These are phyloP conservation scores for Polyommatus iphigenia DNA, from an alignment of 2,888 invertebrate genomes.

Conservation along the genomic window DNA sequence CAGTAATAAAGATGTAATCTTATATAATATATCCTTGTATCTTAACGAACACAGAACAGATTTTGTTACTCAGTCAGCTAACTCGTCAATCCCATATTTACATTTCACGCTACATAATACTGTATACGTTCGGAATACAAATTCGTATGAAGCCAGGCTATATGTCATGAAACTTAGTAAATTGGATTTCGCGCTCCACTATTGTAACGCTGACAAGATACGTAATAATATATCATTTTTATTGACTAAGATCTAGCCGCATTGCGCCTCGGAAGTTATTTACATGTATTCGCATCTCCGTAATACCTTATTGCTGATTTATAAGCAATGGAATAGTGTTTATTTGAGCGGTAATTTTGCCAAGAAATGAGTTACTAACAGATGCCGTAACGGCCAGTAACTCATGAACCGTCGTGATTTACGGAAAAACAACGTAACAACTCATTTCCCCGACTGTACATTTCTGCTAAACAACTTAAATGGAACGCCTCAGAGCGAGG, in stretches of 20 bases:
- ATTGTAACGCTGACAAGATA: constrained; percentile 29
- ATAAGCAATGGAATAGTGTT: not conserved
- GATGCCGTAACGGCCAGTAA: not conserved
- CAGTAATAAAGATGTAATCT: constrained; percentile 6
- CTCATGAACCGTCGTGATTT: not conserved
- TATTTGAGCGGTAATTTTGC: not conserved
- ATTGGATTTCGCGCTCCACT: constrained; percentile 28
- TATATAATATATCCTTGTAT: not conserved
- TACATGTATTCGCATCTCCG: constrained; percentile 21
- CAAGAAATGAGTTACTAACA: not conserved
- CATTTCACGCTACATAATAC: constrained; percentile 26
- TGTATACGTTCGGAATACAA: constrained; percentile 19
- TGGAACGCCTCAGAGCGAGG: too few relatives aligned
- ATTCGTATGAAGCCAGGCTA: constrained; percentile 23
- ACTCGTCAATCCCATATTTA: constrained; percentile 21
- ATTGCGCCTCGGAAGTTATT: constrained; percentile 15
- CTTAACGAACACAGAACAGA: constrained; percentile 1
- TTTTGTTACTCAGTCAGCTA: constrained; percentile 15
- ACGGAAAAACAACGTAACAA: not conserved
- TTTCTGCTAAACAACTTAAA: too few relatives aligned
- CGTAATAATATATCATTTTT: constrained; percentile 29
- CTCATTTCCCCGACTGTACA: too few relatives aligned
- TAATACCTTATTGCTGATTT: constrained; percentile 14
- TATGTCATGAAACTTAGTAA: constrained; percentile 31
- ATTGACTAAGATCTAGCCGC: constrained; percentile 17